Conservation (phyloP, 2,797 vertebrate genomes). For the Chromis chromis region DNA sequence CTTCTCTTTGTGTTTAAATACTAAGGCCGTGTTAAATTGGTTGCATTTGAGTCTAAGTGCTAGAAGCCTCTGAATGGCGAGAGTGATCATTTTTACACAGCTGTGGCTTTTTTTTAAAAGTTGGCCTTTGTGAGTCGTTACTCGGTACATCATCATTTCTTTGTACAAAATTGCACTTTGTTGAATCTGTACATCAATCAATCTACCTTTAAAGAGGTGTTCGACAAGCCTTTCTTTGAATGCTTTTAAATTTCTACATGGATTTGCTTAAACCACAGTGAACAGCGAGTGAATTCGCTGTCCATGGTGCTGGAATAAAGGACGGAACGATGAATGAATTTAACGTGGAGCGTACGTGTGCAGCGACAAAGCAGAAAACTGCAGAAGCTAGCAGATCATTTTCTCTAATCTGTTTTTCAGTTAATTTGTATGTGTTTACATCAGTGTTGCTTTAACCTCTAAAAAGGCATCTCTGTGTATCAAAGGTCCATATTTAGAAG, state of each 20-base stretch:
- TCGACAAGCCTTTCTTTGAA: not conserved
- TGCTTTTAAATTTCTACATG: not conserved
- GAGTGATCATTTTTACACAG: constrained; percentile 35
- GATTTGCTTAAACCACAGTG: not conserved
- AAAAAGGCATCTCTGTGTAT: too few species aligned
- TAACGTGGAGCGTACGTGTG: too few species aligned
- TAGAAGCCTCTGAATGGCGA: constrained; percentile 12
- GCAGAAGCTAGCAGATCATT: not conserved
- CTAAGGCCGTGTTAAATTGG: constrained; percentile 18
- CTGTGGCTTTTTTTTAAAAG: constrained; percentile 12
- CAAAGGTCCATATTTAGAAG: too few species aligned
- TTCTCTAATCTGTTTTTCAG: not conserved
- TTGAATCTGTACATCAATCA: constrained; percentile 20
- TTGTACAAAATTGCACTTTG: constrained; percentile 28
- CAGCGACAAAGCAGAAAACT: not conserved
- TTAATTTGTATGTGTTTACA: not conserved
- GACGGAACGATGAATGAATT: not conserved
- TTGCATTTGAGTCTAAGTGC: constrained; percentile 4
- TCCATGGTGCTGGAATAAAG: too few species aligned
- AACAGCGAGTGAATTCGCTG: not conserved
- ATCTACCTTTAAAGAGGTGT: not conserved
- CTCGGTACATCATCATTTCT: constrained; percentile 18
- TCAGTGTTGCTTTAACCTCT: too few species aligned
- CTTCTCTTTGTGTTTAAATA: constrained; percentile 3
- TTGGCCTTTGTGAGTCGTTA: constrained; percentile 10